A percentile compares a stretch with the other conserved stretches of the same genome.
These are phyloP conservation scores for Fistularia commersonii DNA, from an alignment of 2,797 vertebrate species.

Conservation along the genomic window DNA sequence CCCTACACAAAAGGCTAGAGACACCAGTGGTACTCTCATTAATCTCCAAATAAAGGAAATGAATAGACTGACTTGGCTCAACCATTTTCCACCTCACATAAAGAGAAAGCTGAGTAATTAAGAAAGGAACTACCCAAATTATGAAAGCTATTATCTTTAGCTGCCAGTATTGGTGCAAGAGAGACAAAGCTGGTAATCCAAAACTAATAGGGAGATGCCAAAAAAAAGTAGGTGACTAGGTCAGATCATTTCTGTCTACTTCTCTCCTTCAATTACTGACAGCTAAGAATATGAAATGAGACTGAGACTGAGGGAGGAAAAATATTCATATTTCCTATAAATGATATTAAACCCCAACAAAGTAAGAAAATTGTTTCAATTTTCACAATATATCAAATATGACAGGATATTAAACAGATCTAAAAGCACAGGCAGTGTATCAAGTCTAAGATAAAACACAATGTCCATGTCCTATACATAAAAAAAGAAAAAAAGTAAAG, in stretches of 20 bases:
- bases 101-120: slow-evolving; percentile 66
- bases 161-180: slow-evolving; percentile 56
- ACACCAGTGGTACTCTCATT: slow-evolving; percentile 59
- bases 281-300: slow-evolving; percentile 63
- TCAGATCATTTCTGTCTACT: slow-evolving; percentile 50
- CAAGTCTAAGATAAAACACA: slow-evolving; percentile 49
- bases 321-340: slow-evolving; percentile 66
- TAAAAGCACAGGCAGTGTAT: slow-evolving; percentile 64
- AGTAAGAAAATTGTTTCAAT: slow-evolving; percentile 59
- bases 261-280: slow-evolving; percentile 64
- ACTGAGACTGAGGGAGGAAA: slow-evolving; percentile 58
- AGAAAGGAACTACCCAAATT: slow-evolving; percentile 58
- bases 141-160: slow-evolving; percentile 70
- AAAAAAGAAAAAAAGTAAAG: too few species aligned
- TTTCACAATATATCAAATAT: slow-evolving; percentile 62
- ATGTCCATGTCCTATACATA: slow-evolving; percentile 52
- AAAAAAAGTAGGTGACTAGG: slow-evolving; percentile 64
- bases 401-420: slow-evolving; percentile 67
- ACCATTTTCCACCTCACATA: slow-evolving; percentile 62
- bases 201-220: slow-evolving; percentile 67
- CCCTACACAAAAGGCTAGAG: slow-evolving; percentile 55
- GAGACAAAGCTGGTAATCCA: slow-evolving; percentile 60
- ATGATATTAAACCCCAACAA: slow-evolving; percentile 64
- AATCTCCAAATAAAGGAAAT: slow-evolving; percentile 59
- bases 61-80: slow-evolving; percentile 50